Evolutionary conservation across 1,140 invertebrate genomes (phyloP).

Genomic region (Mesaphorura yosii): DNA sequence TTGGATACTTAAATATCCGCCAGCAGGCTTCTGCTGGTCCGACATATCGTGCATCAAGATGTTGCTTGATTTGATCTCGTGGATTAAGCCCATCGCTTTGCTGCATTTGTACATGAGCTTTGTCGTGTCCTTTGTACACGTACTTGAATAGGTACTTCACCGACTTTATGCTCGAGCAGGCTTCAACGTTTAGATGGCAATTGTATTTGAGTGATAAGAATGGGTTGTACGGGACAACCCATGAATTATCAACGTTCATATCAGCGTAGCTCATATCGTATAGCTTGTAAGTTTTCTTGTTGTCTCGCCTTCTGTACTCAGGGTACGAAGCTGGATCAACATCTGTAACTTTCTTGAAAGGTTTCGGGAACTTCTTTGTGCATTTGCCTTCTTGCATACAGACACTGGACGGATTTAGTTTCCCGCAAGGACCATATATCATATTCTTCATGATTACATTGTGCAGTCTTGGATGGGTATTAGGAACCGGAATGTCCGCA

Average conservation of each 20-base stretch:
- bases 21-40: conserved; percentile 33
- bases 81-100: conserved; percentile 4
- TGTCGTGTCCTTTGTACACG: conserved; percentile 29
- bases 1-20: conserved; percentile 28
- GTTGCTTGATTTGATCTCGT: neutral
- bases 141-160: conserved; percentile 41
- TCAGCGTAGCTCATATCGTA: too few species aligned
- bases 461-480: conserved; percentile 19
- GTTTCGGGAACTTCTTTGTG: conserved; percentile 32
- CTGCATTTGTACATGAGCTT: conserved; percentile 11
- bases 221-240: conserved; percentile 45
- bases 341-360: conserved; percentile 29
- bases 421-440: conserved; percentile 18
- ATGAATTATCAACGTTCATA: conserved; percentile 40
- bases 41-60: conserved; percentile 32
- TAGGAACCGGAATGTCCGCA: conserved; percentile 28
- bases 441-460: conserved; percentile 12
- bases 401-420: conserved; percentile 10
- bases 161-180: conserved; percentile 41
- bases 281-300: too few species aligned
- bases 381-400: conserved; percentile 34
- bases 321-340: conserved; percentile 35
- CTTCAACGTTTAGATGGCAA: conserved; percentile 42
- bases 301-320: conserved; percentile 29
- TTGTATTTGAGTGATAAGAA: conserved; percentile 41